Evolutionary conservation across 2,797 vertebrate genomes (phyloP).

Genomic region (Smutsia temminckii): DNA sequence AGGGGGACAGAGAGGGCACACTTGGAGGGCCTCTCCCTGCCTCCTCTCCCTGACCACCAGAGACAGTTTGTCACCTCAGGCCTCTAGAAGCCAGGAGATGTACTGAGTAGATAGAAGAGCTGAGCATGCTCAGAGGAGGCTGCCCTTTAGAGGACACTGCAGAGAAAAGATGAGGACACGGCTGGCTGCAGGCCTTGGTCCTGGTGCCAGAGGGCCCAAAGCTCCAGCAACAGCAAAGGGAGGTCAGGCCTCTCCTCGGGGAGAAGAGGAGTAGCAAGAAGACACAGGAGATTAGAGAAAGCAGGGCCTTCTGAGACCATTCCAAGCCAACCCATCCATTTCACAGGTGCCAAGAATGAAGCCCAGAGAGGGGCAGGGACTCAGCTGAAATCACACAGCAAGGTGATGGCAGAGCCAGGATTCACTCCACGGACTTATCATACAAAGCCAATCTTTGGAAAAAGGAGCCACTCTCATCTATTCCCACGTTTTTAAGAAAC

Average conservation of each 20-base stretch:
- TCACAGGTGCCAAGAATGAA: neutral
- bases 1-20: neutral
- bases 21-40: neutral
- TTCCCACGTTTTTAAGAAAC: neutral
- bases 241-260: neutral
- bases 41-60: neutral
- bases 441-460: neutral
- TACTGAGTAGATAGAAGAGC: conserved; percentile 4
- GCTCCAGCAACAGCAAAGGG: neutral
- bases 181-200: neutral
- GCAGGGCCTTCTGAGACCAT: neutral
- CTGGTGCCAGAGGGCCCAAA: neutral
- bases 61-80: neutral
- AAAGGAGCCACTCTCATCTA: neutral
- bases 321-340: neutral
- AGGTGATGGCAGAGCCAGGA: neutral
- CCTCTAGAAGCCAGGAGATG: conserved; percentile 43
- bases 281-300: neutral
- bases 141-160: conserved; percentile 85
- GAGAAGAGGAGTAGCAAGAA: neutral
- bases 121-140: conserved; percentile 77
- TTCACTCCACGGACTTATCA: neutral
- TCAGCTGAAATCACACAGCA: neutral
- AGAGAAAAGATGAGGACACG: conserved; percentile 64
- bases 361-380: neutral